Conservation (phyloP, 2,113 vertebrate species). For the Mobula birostris region DNA sequence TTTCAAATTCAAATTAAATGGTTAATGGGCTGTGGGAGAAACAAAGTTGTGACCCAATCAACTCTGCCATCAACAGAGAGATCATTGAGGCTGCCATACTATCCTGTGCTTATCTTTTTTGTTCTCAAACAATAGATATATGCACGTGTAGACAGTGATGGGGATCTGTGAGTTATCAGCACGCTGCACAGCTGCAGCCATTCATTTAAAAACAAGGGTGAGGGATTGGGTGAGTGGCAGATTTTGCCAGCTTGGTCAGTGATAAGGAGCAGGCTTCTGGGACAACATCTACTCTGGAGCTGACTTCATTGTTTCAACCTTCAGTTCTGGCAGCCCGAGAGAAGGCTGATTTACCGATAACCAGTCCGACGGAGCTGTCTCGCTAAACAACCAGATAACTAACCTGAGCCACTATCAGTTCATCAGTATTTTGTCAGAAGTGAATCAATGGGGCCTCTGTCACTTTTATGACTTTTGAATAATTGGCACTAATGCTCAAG, state of each 20-base stretch:
- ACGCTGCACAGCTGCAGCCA: conserved; percentile 60
- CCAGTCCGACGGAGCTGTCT: conserved; percentile 48
- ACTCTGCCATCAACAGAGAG: not conserved
- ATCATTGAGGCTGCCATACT: not conserved
- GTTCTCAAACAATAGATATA: not conserved
- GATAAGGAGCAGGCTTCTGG: conserved; percentile 62
- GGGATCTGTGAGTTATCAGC: conserved; percentile 66
- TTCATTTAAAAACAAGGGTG: conserved; percentile 61
- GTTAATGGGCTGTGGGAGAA: not conserved
- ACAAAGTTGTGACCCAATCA: not conserved
- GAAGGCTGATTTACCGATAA: conserved; percentile 62
- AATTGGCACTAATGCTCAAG: not conserved
- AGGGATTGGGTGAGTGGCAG: conserved; percentile 70
- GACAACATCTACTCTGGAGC: conserved; percentile 51
- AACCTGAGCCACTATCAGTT: conserved; percentile 51
- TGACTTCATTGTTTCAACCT: conserved; percentile 66
- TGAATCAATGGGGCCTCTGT: conserved; percentile 61
- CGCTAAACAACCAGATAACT: conserved; percentile 43
- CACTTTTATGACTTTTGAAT: conserved; percentile 48
- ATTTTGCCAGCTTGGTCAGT: conserved; percentile 52
- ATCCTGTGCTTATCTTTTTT: conserved; percentile 20
- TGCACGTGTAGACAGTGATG: not conserved
- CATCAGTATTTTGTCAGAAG: conserved; percentile 67
- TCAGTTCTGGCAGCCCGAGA: conserved; percentile 58
- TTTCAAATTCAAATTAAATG: not conserved